Evolutionary conservation across 2,113 vertebrate species (phyloP).

Genomic region (Elachura formosa): DNA sequence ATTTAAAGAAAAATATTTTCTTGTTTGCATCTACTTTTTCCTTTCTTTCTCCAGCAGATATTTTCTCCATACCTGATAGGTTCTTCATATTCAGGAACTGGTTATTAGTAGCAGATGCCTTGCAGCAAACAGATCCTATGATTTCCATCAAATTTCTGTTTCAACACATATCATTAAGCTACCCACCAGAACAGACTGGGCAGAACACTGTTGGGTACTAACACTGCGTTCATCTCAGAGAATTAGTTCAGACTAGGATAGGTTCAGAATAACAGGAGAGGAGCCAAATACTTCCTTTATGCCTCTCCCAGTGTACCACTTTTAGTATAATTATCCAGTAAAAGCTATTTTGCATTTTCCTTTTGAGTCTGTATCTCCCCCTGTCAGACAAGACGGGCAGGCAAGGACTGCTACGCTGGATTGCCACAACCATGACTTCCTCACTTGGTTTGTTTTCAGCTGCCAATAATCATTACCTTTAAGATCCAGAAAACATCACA

Average conservation of each 20-base stretch:
- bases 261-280: neutral
- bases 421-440: neutral
- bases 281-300: neutral
- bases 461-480: neutral
- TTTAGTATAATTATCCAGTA: neutral
- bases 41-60: neutral
- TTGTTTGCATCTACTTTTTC: neutral
- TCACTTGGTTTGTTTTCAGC: neutral
- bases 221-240: neutral
- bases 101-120: neutral
- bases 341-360: neutral
- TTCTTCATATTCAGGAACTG: neutral
- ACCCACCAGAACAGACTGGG: neutral
- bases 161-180: fast-evolving
- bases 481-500: neutral
- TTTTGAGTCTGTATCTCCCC: neutral
- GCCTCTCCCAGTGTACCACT: neutral
- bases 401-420: too few relatives aligned
- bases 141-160: neutral
- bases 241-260: neutral
- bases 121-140: neutral
- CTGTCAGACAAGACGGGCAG: neutral
- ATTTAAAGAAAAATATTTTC: neutral
- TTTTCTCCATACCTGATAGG: neutral
- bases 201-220: neutral